Percentiles rank a stretch among this genome's conserved stretches.
These are phyloP conservation scores for Cephalotes varians DNA, from an alignment of 2,888 invertebrate species.

Conservation along the genomic window DNA sequence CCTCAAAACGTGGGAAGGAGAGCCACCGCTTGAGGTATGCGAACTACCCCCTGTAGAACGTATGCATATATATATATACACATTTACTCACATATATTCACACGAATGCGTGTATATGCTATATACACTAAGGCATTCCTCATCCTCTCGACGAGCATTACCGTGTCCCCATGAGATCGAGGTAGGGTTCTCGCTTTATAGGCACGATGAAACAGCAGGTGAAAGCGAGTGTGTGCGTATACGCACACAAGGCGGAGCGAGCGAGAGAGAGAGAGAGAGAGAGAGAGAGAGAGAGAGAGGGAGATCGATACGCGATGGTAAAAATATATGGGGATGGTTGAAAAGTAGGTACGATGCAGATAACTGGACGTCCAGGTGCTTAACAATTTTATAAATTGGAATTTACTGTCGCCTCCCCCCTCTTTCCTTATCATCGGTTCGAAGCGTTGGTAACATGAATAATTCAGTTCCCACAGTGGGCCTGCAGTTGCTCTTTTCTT, in stretches of 20 bases:
- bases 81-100: background rate
- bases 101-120: constrained; percentile 36
- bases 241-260: constrained; percentile 27
- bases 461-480: constrained; percentile 77
- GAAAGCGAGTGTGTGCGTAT: constrained; percentile 68
- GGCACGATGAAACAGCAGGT: constrained; percentile 77
- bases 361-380: constrained; percentile 71
- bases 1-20: constrained; percentile 76
- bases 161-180: constrained; percentile 72
- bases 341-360: constrained; percentile 70
- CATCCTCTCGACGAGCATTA: constrained; percentile 75
- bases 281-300: constrained; percentile 47
- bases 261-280: constrained; percentile 10
- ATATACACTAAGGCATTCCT: constrained; percentile 70
- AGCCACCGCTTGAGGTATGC: constrained; percentile 77
- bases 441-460: constrained; percentile 77
- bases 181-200: constrained; percentile 75
- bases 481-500: constrained; percentile 64
- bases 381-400: constrained; percentile 84
- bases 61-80: constrained; percentile 31
- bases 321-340: constrained; percentile 58
- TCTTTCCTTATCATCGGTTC: constrained; percentile 71
- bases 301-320: constrained; percentile 63
- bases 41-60: constrained; percentile 68
- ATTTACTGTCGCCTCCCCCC: constrained; percentile 74